These are phyloP conservation scores for Trochalopteron elliotii DNA, from an alignment of 2,113 vertebrate genomes.

Conservation along the genomic window DNA sequence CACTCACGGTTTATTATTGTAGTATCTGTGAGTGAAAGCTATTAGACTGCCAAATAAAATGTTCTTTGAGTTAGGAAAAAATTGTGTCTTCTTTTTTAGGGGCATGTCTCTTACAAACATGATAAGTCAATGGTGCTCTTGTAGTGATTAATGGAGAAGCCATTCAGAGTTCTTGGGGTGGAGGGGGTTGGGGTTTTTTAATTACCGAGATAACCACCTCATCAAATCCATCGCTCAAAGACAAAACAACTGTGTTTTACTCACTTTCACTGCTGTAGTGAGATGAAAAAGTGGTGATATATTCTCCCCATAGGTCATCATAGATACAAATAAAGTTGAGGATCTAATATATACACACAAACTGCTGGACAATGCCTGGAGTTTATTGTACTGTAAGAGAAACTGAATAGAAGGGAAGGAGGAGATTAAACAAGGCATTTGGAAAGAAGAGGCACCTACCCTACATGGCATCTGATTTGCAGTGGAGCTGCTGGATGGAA, in stretches of 20 bases:
- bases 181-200: background rate
- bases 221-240: background rate
- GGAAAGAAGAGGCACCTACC: background rate
- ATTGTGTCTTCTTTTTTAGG: background rate
- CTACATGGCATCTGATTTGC: background rate
- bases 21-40: background rate
- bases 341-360: background rate
- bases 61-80: background rate
- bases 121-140: background rate
- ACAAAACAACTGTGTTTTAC: background rate
- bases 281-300: constrained; percentile 46
- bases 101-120: background rate
- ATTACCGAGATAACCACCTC: constrained; percentile 3
- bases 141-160: background rate
- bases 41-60: background rate
- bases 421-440: background rate
- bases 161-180: background rate
- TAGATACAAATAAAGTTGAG: background rate
- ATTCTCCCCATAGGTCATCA: background rate
- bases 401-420: constrained; percentile 27
- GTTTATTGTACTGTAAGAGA: background rate
- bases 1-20: background rate
- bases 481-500: constrained; percentile 8
- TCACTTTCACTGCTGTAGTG: background rate
- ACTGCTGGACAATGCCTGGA: background rate